Evolutionary conservation across 2,797 vertebrate species (phyloP), one percentile per base, ranked within the genome.

Genomic region (Microctenopoma stevenorrisi): DNA sequence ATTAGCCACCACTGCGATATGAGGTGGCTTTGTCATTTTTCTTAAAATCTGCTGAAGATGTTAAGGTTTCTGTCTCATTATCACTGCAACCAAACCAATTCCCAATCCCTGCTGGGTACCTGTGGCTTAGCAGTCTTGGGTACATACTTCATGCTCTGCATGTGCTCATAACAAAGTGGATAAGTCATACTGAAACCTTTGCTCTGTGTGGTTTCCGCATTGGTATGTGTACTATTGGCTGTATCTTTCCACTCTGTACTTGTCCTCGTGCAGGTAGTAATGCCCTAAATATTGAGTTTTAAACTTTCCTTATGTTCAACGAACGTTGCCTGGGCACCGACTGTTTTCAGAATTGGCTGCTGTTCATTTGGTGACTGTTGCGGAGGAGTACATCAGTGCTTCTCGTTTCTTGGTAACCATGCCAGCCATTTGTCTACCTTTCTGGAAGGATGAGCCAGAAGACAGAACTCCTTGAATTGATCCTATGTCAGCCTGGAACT

Each of bases 31-130:
- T 88, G 83, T 88, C 78, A 76, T 82, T 79, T 78, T 74, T 69
- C 57, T 74, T 79, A 58, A 74, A 46, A 76, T 50, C 38, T 44
- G 57, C 68, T 60, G 37, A 76, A 74, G 64, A 86, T 78, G 64
- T 77, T 76, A 74, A 59, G 49, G 68, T 78, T 86, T 85, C 65
- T 64, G 53, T 82, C 76, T 87, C 74, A 86, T 86, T 91, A 79
- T 65, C 59, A 76, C 68, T 33, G 48, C 71, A 18, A 72, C 76
- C 70, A 80, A 85, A 79, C 82, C 64, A 74, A 67, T 76, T 64
- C 58, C 65, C 55, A 48, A 55, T 68, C 51, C 70, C 77, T 64
- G 73, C 64, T 42, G 72, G 55, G 70, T 18, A 81, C 55, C 30
- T 33, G 68, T 58, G 58, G 64, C 76, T 79, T 76, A 63, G 64